Evolutionary conservation across 2,113 vertebrate species (phyloP), one percentile per base, ranked within the genome.

Genomic region (Bombycilla garrulus): DNA sequence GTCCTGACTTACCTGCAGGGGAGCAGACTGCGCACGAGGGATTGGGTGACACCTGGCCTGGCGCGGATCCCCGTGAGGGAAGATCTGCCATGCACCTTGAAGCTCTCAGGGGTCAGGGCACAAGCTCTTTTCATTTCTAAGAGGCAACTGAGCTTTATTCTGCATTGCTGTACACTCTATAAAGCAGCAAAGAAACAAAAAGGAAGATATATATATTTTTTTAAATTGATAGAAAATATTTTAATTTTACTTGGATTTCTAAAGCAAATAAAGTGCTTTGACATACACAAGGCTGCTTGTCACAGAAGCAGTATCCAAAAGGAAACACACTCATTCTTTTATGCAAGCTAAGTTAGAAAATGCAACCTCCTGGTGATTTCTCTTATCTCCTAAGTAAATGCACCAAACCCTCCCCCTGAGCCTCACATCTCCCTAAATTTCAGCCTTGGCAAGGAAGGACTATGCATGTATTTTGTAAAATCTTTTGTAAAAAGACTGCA

Each of bases 181-280:
- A 77, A 81, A 72, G 42, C n/a, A 79, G 31, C 18, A 89, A 86
- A 92, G 45, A 78, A 86, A 86, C 10, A 60, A 64, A 92, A 72
- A 35, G 29, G n/a, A 76, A 31, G 4, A 29, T 12, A 12, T 0
- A 2, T 10, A 2, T 1, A n/a, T 11, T 16, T 56, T 56, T 36
- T 31, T 4, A 15, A 57, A 12, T n/a, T 51, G 4, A 53, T 57
- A 57, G 38, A 28, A 81, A 89, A 58, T 29, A 73, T 18, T 35
- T 42, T 51, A 11, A 36, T 42, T 72, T 47, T 69, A 50, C 18
- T 54, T 66, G 23, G 24, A 44, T 80, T 73, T 82, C 74, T 56
- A 82, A 90, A 70, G 33, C 38, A 90, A 80, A 61, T 29, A 6
- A 89, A 91, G 22, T 45, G 33, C 7, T 53, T 77, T 67, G 56